Conservation (phyloP, 2,888 invertebrate species). For the Mylabris sibirica region DNA sequence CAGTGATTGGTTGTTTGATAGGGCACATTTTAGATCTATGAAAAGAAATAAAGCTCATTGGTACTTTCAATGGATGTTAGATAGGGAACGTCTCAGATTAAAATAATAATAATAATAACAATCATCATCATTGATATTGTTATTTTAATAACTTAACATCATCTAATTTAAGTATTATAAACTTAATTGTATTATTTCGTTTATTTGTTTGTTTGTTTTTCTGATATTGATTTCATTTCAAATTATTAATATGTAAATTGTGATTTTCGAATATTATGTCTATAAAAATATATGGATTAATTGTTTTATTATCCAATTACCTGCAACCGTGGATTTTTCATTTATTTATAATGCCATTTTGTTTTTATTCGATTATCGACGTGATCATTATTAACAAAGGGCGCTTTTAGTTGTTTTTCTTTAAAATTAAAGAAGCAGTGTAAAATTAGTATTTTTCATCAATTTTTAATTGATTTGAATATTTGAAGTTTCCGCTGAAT, state of each 20-base stretch:
- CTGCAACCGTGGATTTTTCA: too few species aligned
- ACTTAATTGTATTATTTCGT: neutral
- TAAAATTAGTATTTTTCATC: too few species aligned
- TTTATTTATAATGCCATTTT: too few species aligned
- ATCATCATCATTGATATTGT: neutral
- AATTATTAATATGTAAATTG: neutral
- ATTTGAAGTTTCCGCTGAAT: too few species aligned
- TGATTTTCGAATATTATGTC: too few species aligned
- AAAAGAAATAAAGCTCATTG: constrained; percentile 52
- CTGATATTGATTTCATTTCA: neutral
- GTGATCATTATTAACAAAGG: too few species aligned
- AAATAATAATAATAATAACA: neutral
- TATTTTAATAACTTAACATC: neutral
- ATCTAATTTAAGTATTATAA: neutral
- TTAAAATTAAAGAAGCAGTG: too few species aligned
- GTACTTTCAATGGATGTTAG: constrained; percentile 56
- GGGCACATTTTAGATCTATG: constrained; percentile 44
- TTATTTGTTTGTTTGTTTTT: neutral
- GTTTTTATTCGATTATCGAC: too few species aligned
- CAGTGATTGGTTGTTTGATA: constrained; percentile 50
- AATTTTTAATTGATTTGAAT: too few species aligned
- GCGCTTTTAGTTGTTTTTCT: too few species aligned
- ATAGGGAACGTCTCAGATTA: constrained; percentile 40
- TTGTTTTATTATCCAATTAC: too few species aligned
- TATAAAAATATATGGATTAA: too few species aligned